Percentiles rank a stretch among this genome's conserved stretches.
These are phyloP conservation scores for Spodoptera picta DNA, from an alignment of 2,888 invertebrate species.

Conservation along the genomic window DNA sequence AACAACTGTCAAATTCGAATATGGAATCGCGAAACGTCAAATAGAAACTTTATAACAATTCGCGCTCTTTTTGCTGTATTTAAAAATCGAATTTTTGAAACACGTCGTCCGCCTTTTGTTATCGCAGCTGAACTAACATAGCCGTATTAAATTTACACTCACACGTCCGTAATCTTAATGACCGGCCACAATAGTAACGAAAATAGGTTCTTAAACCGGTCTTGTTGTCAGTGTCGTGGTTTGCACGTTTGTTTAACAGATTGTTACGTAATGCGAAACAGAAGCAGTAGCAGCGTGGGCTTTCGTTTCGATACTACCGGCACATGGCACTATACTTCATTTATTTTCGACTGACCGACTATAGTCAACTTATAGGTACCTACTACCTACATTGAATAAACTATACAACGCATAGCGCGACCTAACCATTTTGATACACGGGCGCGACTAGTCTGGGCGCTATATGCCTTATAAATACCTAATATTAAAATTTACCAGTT, in stretches of 20 bases:
- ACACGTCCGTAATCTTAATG: slow-evolving; percentile 72
- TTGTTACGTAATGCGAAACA: slow-evolving; percentile 70
- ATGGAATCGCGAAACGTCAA: slow-evolving; percentile 35
- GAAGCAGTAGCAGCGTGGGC: slow-evolving; percentile 63
- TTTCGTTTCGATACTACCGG: slow-evolving; percentile 75
- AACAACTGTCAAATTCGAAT: slow-evolving; percentile 43
- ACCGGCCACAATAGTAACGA: slow-evolving; percentile 73
- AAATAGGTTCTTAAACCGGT: slow-evolving; percentile 77
- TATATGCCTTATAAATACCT: not conserved
- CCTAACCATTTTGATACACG: slow-evolving; percentile 59
- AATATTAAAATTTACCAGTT: too few relatives aligned
- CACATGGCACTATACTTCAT: slow-evolving; percentile 66
- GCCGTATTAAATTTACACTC: slow-evolving; percentile 69
- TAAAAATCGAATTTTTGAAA: slow-evolving; percentile 56
- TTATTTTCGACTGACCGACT: slow-evolving; percentile 75
- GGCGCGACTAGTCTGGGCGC: not conserved
- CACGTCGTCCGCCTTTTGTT: slow-evolving; percentile 78
- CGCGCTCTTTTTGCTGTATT: slow-evolving; percentile 37
- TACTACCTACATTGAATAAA: slow-evolving; percentile 53
- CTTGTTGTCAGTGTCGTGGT: slow-evolving; percentile 63
- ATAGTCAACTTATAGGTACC: slow-evolving; percentile 38
- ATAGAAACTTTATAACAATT: slow-evolving; percentile 34
- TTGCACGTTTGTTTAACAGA: slow-evolving; percentile 61
- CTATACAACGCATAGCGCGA: slow-evolving; percentile 59
- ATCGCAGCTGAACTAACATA: slow-evolving; percentile 78